phyloP scores from a whole-genome alignment of 1,140 invertebrate genomes.

The Meteorus sp. region DNA sequence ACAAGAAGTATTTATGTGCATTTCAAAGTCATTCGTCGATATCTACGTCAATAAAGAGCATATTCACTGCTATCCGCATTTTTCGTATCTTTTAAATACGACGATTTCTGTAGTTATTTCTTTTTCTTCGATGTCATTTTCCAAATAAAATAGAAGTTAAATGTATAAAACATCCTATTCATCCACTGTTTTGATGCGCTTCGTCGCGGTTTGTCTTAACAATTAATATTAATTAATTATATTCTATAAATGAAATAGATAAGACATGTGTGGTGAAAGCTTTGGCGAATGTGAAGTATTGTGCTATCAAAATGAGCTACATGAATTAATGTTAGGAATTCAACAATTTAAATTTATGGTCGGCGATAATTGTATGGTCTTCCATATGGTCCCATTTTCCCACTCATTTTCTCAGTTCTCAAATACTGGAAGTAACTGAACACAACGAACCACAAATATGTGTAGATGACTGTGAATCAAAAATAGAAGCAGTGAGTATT shows the following conservation, averaged over 20 bases:
- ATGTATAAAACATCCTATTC: not conserved
- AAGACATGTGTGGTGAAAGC: conserved; percentile 6
- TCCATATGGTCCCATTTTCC: conserved; percentile 58
- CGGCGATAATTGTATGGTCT: conserved; percentile 54
- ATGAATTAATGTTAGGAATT: too few species aligned
- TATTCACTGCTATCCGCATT: too few species aligned
- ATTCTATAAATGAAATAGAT: not conserved
- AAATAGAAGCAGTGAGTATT: conserved; percentile 25
- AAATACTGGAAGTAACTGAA: conserved; percentile 77
- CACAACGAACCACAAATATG: conserved; percentile 77
- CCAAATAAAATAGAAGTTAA: not conserved
- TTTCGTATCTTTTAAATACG: not conserved
- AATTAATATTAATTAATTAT: not conserved
- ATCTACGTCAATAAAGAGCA: too few species aligned
- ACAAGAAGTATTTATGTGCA: too few species aligned
- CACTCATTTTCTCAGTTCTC: conserved; percentile 67
- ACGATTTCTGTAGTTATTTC: too few species aligned
- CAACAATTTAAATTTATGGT: conserved; percentile 43
- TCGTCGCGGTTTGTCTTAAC: not conserved
- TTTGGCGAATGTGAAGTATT: conserved; percentile 1
- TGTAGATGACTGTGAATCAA: conserved; percentile 62
- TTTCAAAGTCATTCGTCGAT: too few species aligned
- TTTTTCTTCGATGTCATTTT: too few species aligned
- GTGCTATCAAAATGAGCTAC: not conserved
- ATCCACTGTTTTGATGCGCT: not conserved